Evolutionary conservation across 2,797 vertebrate species (phyloP), one percentile per base, ranked within the genome.

Genomic region (Erethizon dorsatum): DNA sequence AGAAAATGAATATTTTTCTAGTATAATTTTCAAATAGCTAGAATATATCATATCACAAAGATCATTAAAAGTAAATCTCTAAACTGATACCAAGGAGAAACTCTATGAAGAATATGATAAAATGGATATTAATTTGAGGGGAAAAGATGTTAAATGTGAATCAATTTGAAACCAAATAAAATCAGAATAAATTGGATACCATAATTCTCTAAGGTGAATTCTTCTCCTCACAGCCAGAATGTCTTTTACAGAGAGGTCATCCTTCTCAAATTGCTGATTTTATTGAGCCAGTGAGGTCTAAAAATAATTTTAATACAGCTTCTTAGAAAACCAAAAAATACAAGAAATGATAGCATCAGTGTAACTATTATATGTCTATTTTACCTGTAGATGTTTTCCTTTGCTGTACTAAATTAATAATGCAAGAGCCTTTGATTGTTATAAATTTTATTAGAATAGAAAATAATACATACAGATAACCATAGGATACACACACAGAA

Each of bases 381-480:
- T 37, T 22, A 37, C 13, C 20, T 50, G 41, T 31, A 50, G 33
- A 31, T 8, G 17, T 90, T 91, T 71, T 84, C 83, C 47, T 90
- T 12, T 0, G 37, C 50, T 37, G 88, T 7, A 8, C 82, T 14
- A 67, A 95, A 83, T 85, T 57, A 24, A 65, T 54, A 92, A 93
- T 59, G 2, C 0, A 69, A 15, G 1, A 61, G 14, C 52, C 90
- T 90, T 95, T 92, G 96, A 97, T 85, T 94, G 69, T 98, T 98
- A 98, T 98, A 98, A 98, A 99, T 98, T 99, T 99, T 99, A 99
- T 99, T 99, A 95, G 98, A 98, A 97, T 98, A 98, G 97, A 99
- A 99, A 99, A 99, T 97, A 98, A 98, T 98, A 98, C 98, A 98
- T 98, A 99, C 98, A 98, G 98, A 98, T 98, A 99, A 98, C 98